Base-by-base conservation (phyloP, 2,113 vertebrate genomes). In the Takifugu flavidus region DNA sequence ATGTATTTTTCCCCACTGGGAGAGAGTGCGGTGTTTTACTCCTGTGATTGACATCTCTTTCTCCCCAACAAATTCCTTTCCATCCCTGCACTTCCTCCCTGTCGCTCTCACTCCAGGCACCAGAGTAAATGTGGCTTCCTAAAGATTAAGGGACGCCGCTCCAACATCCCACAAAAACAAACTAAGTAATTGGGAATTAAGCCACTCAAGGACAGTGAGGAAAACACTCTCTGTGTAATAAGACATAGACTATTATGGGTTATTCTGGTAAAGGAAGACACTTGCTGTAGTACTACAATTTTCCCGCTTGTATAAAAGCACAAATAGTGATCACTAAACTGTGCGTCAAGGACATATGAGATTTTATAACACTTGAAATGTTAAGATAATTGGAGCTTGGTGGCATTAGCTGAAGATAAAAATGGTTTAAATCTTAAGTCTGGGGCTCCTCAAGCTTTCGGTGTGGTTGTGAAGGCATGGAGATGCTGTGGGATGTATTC, bases 131-230 rank as follows among this genome's bases (percentile, higher is more conserved):
- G 53, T 53, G 59, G 54, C 64, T 70, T 75, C 77, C 49, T 57
- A 45, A 72, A 82, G 65, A 78, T 77, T 76, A 74, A 82, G 74
- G 75, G 72, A 77, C 67, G 69, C 75, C 79, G 74, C 65, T 74
- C 59, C 13, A 53, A 70, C 56, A 56, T 50, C 54, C 63, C 57
- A 56, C 47, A 5, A 76, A 79, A 86, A 72, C 74, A 80, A 85
- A 81, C 62, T 57, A 65, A 51, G 70, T 85, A 78, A 79, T 77
- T 77, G 71, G 72, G 63, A 85, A 77, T 69, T 56, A 78, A 79
- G 67, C 61, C 78, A 79, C 65, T 75, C 78, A 79, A 72, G 65
- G 79, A 86, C 73, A 84, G 58, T 71, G 59, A 61, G 67, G 74
- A 73, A 52, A 76, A 87, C 70, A 42, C 73, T 65, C 49, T 78